Evolutionary conservation across 2,797 vertebrate species (phyloP), one percentile per base, ranked within the genome.

Genomic region (Phataginus tricuspis): DNA sequence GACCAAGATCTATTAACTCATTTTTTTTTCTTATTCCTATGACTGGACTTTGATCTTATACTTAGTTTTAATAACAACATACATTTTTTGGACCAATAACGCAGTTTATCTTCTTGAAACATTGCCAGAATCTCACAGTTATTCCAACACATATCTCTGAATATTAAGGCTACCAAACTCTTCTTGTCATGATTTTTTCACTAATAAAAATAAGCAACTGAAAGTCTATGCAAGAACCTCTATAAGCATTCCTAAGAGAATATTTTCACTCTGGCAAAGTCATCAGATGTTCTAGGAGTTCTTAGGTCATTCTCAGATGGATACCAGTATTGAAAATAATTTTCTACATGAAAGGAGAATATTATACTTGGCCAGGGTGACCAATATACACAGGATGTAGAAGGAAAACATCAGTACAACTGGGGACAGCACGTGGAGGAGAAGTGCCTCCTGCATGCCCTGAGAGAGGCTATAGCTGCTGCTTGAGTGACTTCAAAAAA

Each of bases 401-500:
- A 97, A 98, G 96, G 72, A 93, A 97, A 98, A 91, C 75, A 93
- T 97, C 95, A 96, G 96, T 96, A 95, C 96, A 96, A 98, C 42
- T 84, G 91, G 57, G 66, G 27, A 57, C 63, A 96, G 93, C 97
- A 98, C 97, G 97, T 98, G 96, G 93, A 84, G 71, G 95, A 89
- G 53, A 97, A 97, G 93, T 83, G 80, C 29, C 90, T 95, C 68
- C 95, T 96, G 93, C 63, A 96, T 55, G 53, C 64, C 5, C 78
- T 91, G 79, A 90, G 87, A 98, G 96, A 97, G 97, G 72, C 37
- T 97, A 93, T 97, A 98, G 97, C 96, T 98, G 97, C 97, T 97
- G 77, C 89, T 82, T 84, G 37, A 96, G 87, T 97, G 95, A 97
- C 77, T 77, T 75, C 34, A 37, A 37, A 87, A 93, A 97, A 95